Conservation (phyloP, 2,113 vertebrate species). For the Hippopotamus amphibius region DNA sequence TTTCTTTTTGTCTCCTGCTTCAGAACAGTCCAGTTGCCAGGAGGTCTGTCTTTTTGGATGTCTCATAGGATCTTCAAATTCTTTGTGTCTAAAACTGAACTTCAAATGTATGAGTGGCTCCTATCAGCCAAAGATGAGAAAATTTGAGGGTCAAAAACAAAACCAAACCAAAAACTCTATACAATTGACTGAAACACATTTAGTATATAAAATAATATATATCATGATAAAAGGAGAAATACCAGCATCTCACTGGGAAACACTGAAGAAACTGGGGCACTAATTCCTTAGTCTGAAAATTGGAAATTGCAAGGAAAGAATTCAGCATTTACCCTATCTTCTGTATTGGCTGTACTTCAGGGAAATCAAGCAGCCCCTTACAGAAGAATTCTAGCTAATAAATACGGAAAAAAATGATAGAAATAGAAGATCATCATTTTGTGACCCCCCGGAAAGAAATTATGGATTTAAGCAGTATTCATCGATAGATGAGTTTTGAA, state of each 20-base stretch:
- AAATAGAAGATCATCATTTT: slow-evolving; percentile 31
- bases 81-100: not conserved
- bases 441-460: not conserved
- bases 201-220: not conserved
- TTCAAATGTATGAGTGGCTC: not conserved
- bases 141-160: not conserved
- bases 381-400: slow-evolving; percentile 14
- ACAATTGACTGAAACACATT: not conserved
- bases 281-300: slow-evolving; percentile 28
- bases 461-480: not conserved
- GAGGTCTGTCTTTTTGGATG: not conserved
- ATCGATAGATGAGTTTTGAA: not conserved
- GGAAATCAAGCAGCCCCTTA: not conserved
- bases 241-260: not conserved
- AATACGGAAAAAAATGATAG: not conserved
- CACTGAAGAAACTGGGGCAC: not conserved
- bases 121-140: not conserved
- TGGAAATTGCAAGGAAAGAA: slow-evolving; percentile 17
- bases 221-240: slow-evolving; percentile 20
- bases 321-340: not conserved
- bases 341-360: slow-evolving; percentile 5
- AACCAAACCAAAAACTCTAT: not conserved
- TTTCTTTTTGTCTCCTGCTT: not conserved
- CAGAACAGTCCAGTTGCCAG: not conserved
- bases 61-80: not conserved